phyloP scores from a whole-genome alignment of 2,888 invertebrate genomes.

The Unio delphinus region DNA sequence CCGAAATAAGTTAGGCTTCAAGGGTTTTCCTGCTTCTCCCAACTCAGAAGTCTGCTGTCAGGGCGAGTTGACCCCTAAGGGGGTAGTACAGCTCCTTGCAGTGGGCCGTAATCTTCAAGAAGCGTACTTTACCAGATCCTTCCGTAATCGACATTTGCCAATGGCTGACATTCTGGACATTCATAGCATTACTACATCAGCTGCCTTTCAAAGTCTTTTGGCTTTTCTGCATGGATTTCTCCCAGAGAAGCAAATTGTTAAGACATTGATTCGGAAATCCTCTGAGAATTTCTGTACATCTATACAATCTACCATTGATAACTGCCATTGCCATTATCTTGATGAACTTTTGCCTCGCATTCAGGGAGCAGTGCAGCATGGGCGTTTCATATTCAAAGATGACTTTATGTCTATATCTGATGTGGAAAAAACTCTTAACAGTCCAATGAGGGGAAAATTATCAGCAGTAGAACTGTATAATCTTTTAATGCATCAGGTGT shows the following conservation, averaged over 20 bases:
- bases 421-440: constrained; percentile 8
- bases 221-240: constrained; percentile 46
- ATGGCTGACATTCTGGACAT: no score
- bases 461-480: constrained; percentile 16
- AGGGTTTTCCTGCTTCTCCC: no score
- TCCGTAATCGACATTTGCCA: no score
- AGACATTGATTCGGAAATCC: constrained; percentile 31
- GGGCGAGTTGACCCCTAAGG: no score
- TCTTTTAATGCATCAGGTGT: constrained; percentile 8
- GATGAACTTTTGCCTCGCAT: constrained; percentile 12
- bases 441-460: not conserved
- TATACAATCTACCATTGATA: constrained; percentile 1
- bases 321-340: constrained; percentile 19
- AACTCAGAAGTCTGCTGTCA: no score
- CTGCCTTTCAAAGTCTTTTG: constrained; percentile 30
- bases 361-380: constrained; percentile 14
- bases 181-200: not conserved
- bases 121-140: no score
- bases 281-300: constrained; percentile 28
- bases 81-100: no score
- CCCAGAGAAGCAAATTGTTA: constrained; percentile 40
- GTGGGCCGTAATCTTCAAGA: no score
- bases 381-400: constrained; percentile 26
- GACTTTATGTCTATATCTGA: constrained; percentile 9
- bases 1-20: no score